phyloP scores from a whole-genome alignment of 2,797 vertebrate genomes.

The Phrynocephalus vlangalii region DNA sequence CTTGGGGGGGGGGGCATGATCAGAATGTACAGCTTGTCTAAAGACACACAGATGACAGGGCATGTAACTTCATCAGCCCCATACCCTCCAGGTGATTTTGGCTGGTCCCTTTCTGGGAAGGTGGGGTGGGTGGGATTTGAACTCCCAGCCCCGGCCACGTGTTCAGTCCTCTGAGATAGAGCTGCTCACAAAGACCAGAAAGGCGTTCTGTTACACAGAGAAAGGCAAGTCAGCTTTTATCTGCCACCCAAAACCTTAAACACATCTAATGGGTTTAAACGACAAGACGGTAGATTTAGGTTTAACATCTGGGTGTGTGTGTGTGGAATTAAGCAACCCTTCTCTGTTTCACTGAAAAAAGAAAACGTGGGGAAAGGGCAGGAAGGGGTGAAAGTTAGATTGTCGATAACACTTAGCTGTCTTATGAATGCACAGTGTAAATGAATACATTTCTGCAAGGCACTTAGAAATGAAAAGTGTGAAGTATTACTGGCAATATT shows the following conservation, averaged over 20 bases:
- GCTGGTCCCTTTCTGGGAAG: too few relatives aligned
- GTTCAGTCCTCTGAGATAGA: too few relatives aligned
- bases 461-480: background rate
- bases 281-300: background rate
- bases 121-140: too few relatives aligned
- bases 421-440: background rate
- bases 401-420: constrained; percentile 14
- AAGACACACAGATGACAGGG: too few relatives aligned
- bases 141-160: too few relatives aligned
- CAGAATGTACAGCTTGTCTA: too few relatives aligned
- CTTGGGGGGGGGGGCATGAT: too few relatives aligned
- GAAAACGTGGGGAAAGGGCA: too few relatives aligned
- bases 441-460: constrained; percentile 7
- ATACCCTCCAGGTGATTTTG: too few relatives aligned
- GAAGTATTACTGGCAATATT: background rate
- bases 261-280: background rate
- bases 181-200: too few relatives aligned
- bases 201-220: background rate
- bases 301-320: background rate
- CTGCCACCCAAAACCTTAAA: background rate
- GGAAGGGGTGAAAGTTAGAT: background rate
- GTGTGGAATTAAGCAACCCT: too few relatives aligned
- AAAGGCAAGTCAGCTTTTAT: background rate
- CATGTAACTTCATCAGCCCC: too few relatives aligned
- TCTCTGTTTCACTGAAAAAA: background rate